Conservation (phyloP, 1,140 invertebrate genomes). For the Campoletis sonorensis region DNA sequence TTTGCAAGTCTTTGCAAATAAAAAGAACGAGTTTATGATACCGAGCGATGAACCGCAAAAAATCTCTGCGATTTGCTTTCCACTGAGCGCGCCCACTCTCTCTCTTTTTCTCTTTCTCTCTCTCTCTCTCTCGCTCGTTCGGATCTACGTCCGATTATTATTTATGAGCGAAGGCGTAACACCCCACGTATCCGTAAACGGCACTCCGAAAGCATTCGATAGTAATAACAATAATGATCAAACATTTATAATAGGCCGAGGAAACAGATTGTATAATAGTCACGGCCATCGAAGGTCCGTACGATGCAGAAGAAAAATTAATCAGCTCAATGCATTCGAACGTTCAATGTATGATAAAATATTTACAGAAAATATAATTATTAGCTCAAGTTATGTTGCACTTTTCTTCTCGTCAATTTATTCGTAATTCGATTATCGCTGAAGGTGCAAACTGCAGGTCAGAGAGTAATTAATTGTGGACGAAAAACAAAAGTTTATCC, state of each 20-base stretch:
- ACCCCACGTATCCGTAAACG: neutral
- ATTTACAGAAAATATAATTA: neutral
- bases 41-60: conserved; percentile 10
- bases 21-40: neutral
- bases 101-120: too few species aligned
- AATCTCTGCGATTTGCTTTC: neutral
- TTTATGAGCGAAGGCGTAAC: conserved; percentile 7
- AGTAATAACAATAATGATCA: neutral
- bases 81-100: neutral
- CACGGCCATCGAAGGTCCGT: conserved; percentile 4
- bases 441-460: too few species aligned
- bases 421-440: too few species aligned
- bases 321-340: neutral
- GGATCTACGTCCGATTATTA: conserved; percentile 3
- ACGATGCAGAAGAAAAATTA: neutral
- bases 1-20: neutral
- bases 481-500: too few species aligned
- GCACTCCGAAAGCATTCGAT: conserved; percentile 1
- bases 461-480: too few species aligned
- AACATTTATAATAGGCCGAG: conserved; percentile 1
- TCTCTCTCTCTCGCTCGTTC: too few species aligned
- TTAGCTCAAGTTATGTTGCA: neutral
- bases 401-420: too few species aligned
- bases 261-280: neutral
- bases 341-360: neutral